Evolutionary conservation across 2,888 invertebrate species (phyloP), one percentile per base, ranked within the genome.

Genomic region (Microchrysa polita): DNA sequence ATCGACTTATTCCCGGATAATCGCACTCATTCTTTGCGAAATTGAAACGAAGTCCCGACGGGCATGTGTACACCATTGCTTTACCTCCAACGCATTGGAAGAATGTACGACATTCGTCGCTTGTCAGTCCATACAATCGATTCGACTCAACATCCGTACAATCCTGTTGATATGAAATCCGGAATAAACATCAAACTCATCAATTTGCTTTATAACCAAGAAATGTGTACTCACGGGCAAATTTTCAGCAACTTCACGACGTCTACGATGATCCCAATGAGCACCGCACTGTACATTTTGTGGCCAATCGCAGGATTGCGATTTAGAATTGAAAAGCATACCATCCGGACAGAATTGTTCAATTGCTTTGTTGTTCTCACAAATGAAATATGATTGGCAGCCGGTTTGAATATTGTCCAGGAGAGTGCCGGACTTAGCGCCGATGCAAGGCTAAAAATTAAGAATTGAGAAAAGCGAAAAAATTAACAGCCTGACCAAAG

Each of bases 101-200:
- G 63, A 77, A 83, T 16, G 76, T 76, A 10, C 67, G 52, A 40
- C 77, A 77, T n/a, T 72, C 44, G 0, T 23, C 53, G 14, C 16
- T 55, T 0, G 69, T 22, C 9, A 40, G 34, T 18, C 69, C 69
- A 40, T 55, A 69, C 40, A 55, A 55, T 69, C 20, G 16, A 18
- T 69, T 57, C 22, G 23, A 27, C 27, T 5, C 1, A 23, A 67
- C n/a, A 27, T 27, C n/a, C 7, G 10, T 16, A 18, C 67, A 67
- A 18, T n/a, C 23, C 67, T 67, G 16, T 44, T 59, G 12, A 23
- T 23, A 23, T 59, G 12, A 57, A 57, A 16, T 34, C n/a, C n/a
- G n/a, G n/a, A n/a, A n/a, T n/a, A n/a, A n/a, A 34, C 27, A 7
- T 34, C 27, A 34, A 2, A 7, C 27, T 34, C 7, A 34, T 5